Conservation (phyloP, 2,113 vertebrate genomes). For the Mobula hypostoma region DNA sequence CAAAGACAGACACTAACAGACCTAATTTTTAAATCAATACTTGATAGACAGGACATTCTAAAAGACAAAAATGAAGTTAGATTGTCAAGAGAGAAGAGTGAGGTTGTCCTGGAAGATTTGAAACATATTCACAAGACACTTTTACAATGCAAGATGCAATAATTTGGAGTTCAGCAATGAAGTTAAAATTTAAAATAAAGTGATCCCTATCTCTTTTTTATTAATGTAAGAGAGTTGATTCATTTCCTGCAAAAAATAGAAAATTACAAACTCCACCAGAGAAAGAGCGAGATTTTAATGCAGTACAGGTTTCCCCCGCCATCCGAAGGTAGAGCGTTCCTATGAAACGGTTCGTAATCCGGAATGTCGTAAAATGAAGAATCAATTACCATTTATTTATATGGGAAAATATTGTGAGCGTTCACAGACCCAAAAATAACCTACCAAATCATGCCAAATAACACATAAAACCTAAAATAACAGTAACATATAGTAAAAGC, state of each 20-base stretch:
- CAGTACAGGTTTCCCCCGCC: too few species aligned
- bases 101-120: not conserved
- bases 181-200: not conserved
- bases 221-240: not conserved
- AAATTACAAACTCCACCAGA: constrained; percentile 2
- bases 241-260: not conserved
- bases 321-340: too few species aligned
- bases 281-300: not conserved
- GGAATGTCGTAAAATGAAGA: too few species aligned
- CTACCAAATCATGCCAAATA: too few species aligned
- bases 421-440: too few species aligned
- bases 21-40: constrained; percentile 18
- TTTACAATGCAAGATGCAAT: not conserved
- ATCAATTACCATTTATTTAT: too few species aligned
- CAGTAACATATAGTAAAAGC: too few species aligned
- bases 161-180: not conserved
- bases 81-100: not conserved
- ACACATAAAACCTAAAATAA: too few species aligned
- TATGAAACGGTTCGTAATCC: too few species aligned
- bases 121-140: not conserved
- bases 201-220: not conserved
- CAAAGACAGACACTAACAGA: not conserved
- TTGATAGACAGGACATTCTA: not conserved
- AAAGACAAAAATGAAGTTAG: constrained; percentile 13
- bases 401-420: too few species aligned